Conservation (phyloP, 2,888 invertebrate genomes). For the Platerodrilus igneus region DNA sequence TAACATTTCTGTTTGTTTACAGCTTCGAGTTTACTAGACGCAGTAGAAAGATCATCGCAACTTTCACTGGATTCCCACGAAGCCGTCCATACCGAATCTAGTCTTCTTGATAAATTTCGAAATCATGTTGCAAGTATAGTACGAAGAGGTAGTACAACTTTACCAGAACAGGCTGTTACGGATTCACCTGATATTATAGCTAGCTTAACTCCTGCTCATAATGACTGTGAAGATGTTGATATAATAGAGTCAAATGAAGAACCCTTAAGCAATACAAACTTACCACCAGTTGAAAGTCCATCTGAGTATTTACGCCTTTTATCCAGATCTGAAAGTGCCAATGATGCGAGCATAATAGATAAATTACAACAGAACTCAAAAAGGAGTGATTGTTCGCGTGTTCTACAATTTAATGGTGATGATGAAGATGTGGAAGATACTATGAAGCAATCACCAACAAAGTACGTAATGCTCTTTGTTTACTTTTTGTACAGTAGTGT, state of each 20-base stretch:
- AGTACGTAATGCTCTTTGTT: slow-evolving; percentile 14
- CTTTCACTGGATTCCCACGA: slow-evolving; percentile 47
- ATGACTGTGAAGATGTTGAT: slow-evolving; percentile 19
- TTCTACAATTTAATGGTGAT: slow-evolving; percentile 55
- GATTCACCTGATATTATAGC: slow-evolving; percentile 29
- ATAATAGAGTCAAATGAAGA: slow-evolving; percentile 20
- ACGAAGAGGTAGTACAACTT: slow-evolving; percentile 40
- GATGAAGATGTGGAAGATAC: slow-evolving; percentile 39
- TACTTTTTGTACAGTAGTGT: neutral
- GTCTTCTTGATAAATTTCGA: slow-evolving; percentile 56
- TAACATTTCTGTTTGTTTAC: slow-evolving; percentile 12
- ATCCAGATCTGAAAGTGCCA: slow-evolving; percentile 68
- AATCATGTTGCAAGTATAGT: slow-evolving; percentile 63
- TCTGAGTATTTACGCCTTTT: slow-evolving; percentile 56
- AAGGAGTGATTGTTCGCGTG: slow-evolving; percentile 54
- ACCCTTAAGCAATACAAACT: slow-evolving; percentile 29
- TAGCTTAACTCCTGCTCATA: slow-evolving; percentile 14
- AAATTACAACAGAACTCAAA: slow-evolving; percentile 56
- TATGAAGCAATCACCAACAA: slow-evolving; percentile 21
- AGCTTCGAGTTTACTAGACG: slow-evolving; percentile 42
- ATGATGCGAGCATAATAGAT: slow-evolving; percentile 72
- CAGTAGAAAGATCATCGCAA: slow-evolving; percentile 42
- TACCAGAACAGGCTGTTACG: slow-evolving; percentile 33
- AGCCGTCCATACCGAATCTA: slow-evolving; percentile 37
- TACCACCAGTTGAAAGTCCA: slow-evolving; percentile 57